Base-by-base conservation (phyloP, 1,140 invertebrate species). In the Lordiphosa clarofinis region DNA sequence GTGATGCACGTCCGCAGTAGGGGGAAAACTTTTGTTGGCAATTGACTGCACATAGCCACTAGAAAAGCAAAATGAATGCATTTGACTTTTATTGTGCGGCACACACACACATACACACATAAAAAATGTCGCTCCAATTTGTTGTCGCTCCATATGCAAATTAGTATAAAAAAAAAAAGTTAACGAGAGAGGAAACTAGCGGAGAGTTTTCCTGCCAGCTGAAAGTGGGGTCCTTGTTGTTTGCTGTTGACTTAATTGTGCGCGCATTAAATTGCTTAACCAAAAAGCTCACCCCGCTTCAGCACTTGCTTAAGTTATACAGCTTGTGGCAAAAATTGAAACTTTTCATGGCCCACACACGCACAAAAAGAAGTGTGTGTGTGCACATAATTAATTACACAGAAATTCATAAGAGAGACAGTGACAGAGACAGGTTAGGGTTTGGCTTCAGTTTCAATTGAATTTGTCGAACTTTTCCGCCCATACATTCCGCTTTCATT, bases 211-310 rank as follows among this genome's bases (percentile, higher is more conserved):
- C 39, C 19, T 21, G 13, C 21, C 11, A 28, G 35, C 46, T 24
- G 43, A n/a, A 56, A 74, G 64, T 54, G 43, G 49, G 69, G 49
- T 56, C 58, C 71, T 66, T 55, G 43, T 64, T 53, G 53, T 56
- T 71, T 76, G 48, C 62, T 72, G 75, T 79, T 81, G 75, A 79
- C 66, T 82, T 81, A 72, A 82, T 81, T 82, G 76, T 82, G 67
- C 67, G 65, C 62, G 63, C 76, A 81, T 72, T 82, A 82, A 76
- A 68, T 73, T 81, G 76, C 72, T 75, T 68, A 81, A 81, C 72
- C 50, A 52, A 72, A 82, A 66, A 24, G 48, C 39, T 40, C 35
- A 38, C 39, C 1, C 7, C 11, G 8, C 12, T 5, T 19, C 13
- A 28, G 10, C 12, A 5, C 42, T 47, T 24, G 11, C 46, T 15